Conservation (phyloP, 2,113 vertebrate species). For the Pteropus alecto region DNA sequence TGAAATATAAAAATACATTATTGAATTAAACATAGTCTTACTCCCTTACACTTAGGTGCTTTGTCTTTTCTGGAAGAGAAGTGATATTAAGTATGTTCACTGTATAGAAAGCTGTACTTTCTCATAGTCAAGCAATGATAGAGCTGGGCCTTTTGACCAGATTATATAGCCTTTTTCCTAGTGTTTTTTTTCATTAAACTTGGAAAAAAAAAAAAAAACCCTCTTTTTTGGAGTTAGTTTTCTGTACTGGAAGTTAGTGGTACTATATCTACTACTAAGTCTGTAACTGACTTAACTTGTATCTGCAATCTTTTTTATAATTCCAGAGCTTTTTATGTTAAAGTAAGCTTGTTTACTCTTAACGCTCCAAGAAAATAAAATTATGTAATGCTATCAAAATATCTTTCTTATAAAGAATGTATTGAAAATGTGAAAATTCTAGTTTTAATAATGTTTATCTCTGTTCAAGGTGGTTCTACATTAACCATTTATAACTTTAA, state of each 20-base stretch:
- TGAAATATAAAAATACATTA: not conserved
- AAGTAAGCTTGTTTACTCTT: not conserved
- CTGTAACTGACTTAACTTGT: not conserved
- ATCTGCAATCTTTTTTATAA: not conserved
- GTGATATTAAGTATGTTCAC: not conserved
- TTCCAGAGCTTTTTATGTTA: not conserved
- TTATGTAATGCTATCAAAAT: not conserved
- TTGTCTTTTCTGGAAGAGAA: not conserved
- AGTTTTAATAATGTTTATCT: not conserved
- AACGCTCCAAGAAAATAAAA: not conserved
- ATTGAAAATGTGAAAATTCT: not conserved
- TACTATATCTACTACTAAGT: not conserved
- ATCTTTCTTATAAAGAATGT: not conserved
- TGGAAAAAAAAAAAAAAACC: not conserved
- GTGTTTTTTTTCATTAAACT: not conserved
- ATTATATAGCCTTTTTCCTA: not conserved
- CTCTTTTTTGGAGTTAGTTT: not conserved
- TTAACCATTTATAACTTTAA: not conserved
- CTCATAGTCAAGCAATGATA: not conserved
- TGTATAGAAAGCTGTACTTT: not conserved
- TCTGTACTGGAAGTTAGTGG: not conserved
- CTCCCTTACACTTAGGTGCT: not conserved
- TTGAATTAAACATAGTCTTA: not conserved
- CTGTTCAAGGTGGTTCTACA: not conserved
- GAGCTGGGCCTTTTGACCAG: not conserved